These are phyloP conservation scores for Holacanthus passer DNA, from an alignment of 2,113 vertebrate genomes.

Conservation along the genomic window DNA sequence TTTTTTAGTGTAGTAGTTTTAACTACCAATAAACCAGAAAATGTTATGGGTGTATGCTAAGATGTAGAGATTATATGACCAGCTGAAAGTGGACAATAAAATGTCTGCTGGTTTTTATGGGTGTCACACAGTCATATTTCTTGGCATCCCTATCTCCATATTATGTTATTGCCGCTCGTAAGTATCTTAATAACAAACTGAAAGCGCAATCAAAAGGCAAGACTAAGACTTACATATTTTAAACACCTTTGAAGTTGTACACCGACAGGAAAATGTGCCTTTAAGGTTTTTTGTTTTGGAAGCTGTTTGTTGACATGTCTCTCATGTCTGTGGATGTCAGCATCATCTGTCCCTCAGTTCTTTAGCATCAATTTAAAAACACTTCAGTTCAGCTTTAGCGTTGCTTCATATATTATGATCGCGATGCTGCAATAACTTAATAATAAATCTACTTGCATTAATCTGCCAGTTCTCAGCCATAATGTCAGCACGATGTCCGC, in stretches of 20 bases:
- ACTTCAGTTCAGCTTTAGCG: too few species aligned
- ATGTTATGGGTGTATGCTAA: background rate
- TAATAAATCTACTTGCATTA: background rate
- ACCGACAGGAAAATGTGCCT: background rate
- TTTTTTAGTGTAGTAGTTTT: background rate
- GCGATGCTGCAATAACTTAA: background rate
- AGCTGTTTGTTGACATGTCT: background rate
- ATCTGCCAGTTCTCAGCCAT: too few species aligned
- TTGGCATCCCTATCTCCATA: background rate
- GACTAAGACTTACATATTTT: background rate
- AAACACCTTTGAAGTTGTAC: background rate
- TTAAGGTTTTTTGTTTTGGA: background rate
- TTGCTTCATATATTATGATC: background rate
- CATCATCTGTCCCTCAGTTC: background rate
- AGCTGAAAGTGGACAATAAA: conserved; percentile 12
- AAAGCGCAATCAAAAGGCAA: background rate
- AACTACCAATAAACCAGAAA: background rate
- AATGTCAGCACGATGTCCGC: background rate
- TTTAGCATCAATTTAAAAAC: background rate
- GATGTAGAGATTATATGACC: background rate
- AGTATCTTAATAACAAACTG: too few species aligned
- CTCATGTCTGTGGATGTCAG: background rate
- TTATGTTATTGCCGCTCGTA: background rate
- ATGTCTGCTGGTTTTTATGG: background rate
- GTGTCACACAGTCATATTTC: background rate